phyloP scores from a whole-genome alignment of 2,797 vertebrate species.

The Lepilemur ruficaudatus region DNA sequence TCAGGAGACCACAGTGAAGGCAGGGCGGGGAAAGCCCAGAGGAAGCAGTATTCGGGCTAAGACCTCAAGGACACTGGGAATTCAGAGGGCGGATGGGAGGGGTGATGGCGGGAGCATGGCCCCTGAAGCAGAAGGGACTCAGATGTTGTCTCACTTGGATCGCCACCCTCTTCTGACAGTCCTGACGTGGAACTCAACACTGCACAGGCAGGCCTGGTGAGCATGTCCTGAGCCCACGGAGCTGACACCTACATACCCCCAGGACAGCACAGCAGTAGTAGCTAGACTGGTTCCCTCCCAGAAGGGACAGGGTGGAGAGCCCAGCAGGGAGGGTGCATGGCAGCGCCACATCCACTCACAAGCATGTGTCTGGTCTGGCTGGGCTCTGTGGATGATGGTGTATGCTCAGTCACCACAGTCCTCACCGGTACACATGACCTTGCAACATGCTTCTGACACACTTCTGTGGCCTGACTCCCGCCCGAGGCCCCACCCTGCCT shows the following conservation, averaged over 20 bases:
- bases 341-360: too few relatives aligned
- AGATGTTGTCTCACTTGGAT: not conserved
- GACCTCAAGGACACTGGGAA: not conserved
- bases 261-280: not conserved
- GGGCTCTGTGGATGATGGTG: not conserved
- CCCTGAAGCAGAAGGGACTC: not conserved
- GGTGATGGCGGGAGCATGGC: not conserved
- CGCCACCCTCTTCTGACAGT: not conserved
- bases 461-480: not conserved
- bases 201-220: not conserved
- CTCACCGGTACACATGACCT: not conserved
- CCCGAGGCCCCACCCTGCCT: too few relatives aligned
- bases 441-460: not conserved
- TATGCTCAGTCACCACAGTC: too few relatives aligned
- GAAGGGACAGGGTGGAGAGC: not conserved
- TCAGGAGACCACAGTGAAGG: not conserved
- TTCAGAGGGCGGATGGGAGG: not conserved
- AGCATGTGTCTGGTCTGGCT: too few relatives aligned
- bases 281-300: not conserved
- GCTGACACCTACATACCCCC: too few relatives aligned
- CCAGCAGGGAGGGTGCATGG: not conserved
- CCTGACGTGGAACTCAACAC: not conserved
- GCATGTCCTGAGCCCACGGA: accelerated
- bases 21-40: not conserved
- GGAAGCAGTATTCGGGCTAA: not conserved